Evolutionary conservation across 2,888 invertebrate genomes (phyloP), one percentile per base, ranked within the genome.

Genomic region (Tubulanus polymorphus): DNA sequence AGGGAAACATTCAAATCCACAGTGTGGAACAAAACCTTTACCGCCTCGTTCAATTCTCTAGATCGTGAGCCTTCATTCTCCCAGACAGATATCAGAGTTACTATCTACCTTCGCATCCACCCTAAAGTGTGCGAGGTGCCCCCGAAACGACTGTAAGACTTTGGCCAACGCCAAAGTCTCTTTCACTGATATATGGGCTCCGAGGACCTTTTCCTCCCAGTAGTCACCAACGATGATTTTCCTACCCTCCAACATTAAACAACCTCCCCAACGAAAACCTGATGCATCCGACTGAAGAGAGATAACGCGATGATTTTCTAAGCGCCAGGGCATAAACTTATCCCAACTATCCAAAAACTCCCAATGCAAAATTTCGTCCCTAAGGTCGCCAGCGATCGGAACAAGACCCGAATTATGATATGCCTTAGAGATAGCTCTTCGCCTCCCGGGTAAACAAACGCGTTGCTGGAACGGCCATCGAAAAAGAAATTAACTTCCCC

Each of bases 401-500:
- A 57, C 37, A n/a, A 5, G 1, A 20, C 32, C 6, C 25, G 46
- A 52, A 48, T 57, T 53, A 20, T 41, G 50, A 12, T 45, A 10
- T 23, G 37, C 45, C 26, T 27, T 20, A 45, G 60, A 54, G n/a
- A 60, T 53, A 10, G 53, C 41, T 23, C 51, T 6, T 57, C n/a
- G 57, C 41, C 35, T 60, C 60, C 20, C 57, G 29, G 35, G 48
- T 55, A 48, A 52, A 57, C n/a, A 60, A 28, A 12, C 47, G 53
- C 32, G 52, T 50, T 8, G 49, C 56, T 23, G 56, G 53, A 5
- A 56, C 48, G 8, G 51, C 57, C n/a, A 61, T 20, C 18, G 27
- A 32, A 54, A 57, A 55, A 1, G 60, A 60, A 48, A 60, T 52
- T 35, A 53, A 55, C 27, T 60, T 60, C 20, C 60, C 57, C 15